Evolutionary conservation across 92 coral and sea anemone genomes (phyloP), one percentile per base, ranked within the genome.

Genomic region (Zoanthus gigantus): DNA sequence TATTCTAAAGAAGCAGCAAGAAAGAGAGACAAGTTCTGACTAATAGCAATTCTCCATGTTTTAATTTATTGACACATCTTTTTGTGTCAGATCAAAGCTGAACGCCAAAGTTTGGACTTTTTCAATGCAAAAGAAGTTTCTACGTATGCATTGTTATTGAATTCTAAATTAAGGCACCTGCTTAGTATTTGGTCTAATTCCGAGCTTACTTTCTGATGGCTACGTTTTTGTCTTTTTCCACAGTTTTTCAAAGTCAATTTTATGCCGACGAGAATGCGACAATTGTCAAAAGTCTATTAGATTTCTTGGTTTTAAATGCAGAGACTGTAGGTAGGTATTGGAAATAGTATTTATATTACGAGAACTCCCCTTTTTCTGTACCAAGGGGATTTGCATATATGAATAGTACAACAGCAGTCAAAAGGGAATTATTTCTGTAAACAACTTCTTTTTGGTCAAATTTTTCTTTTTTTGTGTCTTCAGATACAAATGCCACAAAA

Each of bases 401-500:
- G 73, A 67, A 83, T 77, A 48, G 18, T 82, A 87, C 76, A 28
- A 58, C 54, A 72, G 8, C 34, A 74, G 28, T 76, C 44, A 52
- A 31, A 77, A 2, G 23, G 28, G 69, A 63, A 63, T 16, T 63
- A 16, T 4, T 5, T 30, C 82, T 8, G 72, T 1, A 17, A 29
- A 47, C 84, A 76, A 46, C 60, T 30, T 16, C 7, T 77, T 30
- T 46, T 42, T 17, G 11, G 3, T 29, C 13, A 45, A 9, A 12
- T 65, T 42, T 67, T 2, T 46, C 16, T 34, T 46, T 42, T 44
- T 86, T 74, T 16, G 79, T 84, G 46, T 89, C 63, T 74, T 58
- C 56, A 96, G 99, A 85, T 92, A 88, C 74, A 96, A 95, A 83
- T 96, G 93, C 89, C 99, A 96, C 91, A 90, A 93, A 87, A 92